Percentiles rank a stretch among this genome's conserved stretches.
These are phyloP conservation scores for Malurus leucopterus DNA, from an alignment of 2,797 vertebrate genomes.

Conservation along the genomic window DNA sequence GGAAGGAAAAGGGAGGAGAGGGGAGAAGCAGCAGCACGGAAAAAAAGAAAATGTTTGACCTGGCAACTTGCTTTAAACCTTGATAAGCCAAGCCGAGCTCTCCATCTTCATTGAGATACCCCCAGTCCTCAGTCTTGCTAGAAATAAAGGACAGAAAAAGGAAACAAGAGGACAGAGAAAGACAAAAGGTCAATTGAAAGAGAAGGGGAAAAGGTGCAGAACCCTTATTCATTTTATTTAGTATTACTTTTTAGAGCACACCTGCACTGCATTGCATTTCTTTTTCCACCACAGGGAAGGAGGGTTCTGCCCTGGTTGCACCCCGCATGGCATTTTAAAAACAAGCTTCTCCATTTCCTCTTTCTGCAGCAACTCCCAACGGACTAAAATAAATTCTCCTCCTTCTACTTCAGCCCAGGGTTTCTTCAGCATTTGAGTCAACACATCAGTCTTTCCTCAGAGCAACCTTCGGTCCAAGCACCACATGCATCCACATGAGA, in stretches of 20 bases:
- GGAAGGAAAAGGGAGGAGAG: background rate
- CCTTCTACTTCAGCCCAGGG: background rate
- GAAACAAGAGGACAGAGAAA: conserved; percentile 53
- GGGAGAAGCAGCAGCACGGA: background rate
- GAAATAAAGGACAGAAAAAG: conserved; percentile 71
- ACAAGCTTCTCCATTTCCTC: background rate
- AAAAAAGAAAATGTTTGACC: conserved; percentile 70
- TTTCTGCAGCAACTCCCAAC: background rate
- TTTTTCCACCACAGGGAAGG: background rate
- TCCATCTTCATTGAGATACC: conserved; percentile 90
- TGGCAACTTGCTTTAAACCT: conserved; percentile 93
- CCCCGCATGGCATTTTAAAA: rapidly evolving
- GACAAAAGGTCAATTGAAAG: conserved; percentile 30
- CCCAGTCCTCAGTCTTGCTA: conserved; percentile 89
- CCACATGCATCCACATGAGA: background rate
- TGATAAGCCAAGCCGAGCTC: conserved; percentile 92
- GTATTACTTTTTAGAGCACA: background rate
- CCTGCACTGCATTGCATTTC: background rate
- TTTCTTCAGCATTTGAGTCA: background rate
- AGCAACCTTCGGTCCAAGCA: background rate
- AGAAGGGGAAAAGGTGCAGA: background rate
- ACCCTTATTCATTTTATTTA: background rate
- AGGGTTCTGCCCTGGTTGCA: background rate
- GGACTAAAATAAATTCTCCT: background rate
- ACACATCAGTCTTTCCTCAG: background rate